A percentile compares a stretch with the other conserved stretches of the same genome.
Conservation (phyloP, 2,113 vertebrate genomes). For the Pontoporia blainvillei region DNA sequence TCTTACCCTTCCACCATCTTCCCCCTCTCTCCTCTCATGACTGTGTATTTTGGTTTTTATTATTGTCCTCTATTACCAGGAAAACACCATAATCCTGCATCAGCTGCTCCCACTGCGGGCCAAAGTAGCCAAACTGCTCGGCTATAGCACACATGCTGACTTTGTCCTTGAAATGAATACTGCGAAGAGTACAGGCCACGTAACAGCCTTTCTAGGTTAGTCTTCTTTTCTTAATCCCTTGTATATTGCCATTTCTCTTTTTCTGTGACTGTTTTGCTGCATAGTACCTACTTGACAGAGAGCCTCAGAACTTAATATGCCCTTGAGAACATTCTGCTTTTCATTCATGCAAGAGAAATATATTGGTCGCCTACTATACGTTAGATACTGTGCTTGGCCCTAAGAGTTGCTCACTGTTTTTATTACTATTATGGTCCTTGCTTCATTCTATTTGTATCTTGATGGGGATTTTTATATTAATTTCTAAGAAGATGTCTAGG, state of each 20-base stretch:
- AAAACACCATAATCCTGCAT: slow-evolving; percentile 91
- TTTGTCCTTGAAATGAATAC: slow-evolving; percentile 96
- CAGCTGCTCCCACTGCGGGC: slow-evolving; percentile 88
- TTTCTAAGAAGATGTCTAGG: not conserved
- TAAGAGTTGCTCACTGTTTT: not conserved
- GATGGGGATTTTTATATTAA: not conserved
- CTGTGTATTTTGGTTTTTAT: slow-evolving; percentile 3
- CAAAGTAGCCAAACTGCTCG: slow-evolving; percentile 88
- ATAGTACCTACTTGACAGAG: too few relatives aligned
- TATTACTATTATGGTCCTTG: not conserved
- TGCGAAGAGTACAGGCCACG: slow-evolving; percentile 88
- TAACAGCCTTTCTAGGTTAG: slow-evolving; percentile 90
- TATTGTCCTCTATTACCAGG: slow-evolving; percentile 78
- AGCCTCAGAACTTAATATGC: not conserved
- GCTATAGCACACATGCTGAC: slow-evolving; percentile 90
- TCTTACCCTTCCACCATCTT: too few relatives aligned
- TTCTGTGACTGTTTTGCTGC: not conserved
- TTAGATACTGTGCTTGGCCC: not conserved
- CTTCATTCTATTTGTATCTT: not conserved
- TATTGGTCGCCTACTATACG: not conserved
- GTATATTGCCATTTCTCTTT: not conserved
- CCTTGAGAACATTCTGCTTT: not conserved
- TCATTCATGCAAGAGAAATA: not conserved
- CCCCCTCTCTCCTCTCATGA: too few relatives aligned
- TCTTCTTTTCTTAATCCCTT: slow-evolving; percentile 12